Evolutionary conservation across 2,888 invertebrate genomes (phyloP).

Genomic region (Furcula furcula): DNA sequence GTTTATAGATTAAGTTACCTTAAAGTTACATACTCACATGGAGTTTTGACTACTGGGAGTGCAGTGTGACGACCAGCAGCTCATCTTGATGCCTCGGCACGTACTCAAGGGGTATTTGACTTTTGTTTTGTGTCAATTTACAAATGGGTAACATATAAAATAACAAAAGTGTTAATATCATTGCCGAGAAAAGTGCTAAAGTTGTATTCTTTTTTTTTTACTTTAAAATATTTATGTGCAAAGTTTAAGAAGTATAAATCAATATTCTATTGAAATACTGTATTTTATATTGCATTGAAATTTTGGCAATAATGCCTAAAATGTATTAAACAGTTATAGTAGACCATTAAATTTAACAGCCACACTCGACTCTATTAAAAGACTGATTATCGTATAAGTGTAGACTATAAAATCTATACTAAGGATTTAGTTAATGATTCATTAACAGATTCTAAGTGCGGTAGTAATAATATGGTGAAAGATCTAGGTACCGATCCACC

Average conservation of each 20-base stretch:
- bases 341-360: too few relatives aligned
- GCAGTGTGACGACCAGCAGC: conserved; percentile 41
- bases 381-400: too few relatives aligned
- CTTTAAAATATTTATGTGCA: conserved; percentile 15
- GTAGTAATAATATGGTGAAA: too few relatives aligned
- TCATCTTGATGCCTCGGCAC: conserved; percentile 58
- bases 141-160: conserved; percentile 82
- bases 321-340: too few relatives aligned
- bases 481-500: too few relatives aligned
- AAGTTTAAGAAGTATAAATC: conserved; percentile 3
- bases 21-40: conserved; percentile 74
- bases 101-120: conserved; percentile 71
- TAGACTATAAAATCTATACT: too few relatives aligned
- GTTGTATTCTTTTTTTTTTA: conserved; percentile 36
- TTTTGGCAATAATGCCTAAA: background rate
- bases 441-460: too few relatives aligned
- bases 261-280: background rate
- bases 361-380: too few relatives aligned
- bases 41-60: conserved; percentile 37
- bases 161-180: conserved; percentile 82
- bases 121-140: conserved; percentile 82
- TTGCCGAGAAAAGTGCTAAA: conserved; percentile 65
- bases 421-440: too few relatives aligned
- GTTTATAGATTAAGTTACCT: too few relatives aligned
- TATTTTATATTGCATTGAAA: background rate